Evolutionary conservation across 2,888 invertebrate genomes (phyloP).

Genomic region (Mechanitis messenoides): DNA sequence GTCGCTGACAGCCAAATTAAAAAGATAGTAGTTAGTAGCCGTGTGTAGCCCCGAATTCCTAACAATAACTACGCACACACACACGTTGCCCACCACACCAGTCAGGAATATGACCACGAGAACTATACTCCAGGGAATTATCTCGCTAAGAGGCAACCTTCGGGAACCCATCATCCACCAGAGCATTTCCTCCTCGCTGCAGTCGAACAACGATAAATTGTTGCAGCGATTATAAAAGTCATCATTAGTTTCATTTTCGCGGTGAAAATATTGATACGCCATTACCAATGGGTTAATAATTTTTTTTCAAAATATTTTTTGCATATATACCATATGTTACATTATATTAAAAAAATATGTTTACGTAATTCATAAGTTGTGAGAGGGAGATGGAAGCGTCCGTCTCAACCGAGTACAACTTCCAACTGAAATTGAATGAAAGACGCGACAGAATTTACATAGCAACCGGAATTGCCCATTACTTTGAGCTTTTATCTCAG

Average conservation of each 20-base stretch:
- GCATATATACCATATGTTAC: too few relatives aligned
- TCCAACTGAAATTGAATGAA: too few relatives aligned
- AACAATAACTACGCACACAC: constrained; percentile 90
- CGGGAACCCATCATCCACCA: constrained; percentile 79
- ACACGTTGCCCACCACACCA: constrained; percentile 88
- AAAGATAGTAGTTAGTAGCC: constrained; percentile 93
- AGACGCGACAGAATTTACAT: too few relatives aligned
- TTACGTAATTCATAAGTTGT: too few relatives aligned
- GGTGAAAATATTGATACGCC: constrained; percentile 57
- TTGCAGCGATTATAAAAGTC: constrained; percentile 67
- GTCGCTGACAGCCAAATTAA: constrained; percentile 92
- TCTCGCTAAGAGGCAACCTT: constrained; percentile 74
- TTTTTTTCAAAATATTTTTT: too few relatives aligned
- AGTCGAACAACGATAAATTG: constrained; percentile 71
- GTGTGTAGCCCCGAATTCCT: constrained; percentile 88
- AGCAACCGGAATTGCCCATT: too few relatives aligned
- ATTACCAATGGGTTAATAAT: too few relatives aligned
- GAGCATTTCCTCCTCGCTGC: constrained; percentile 78
- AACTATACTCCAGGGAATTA: constrained; percentile 80
- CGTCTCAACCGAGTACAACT: too few relatives aligned
- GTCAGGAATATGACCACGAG: constrained; percentile 88
- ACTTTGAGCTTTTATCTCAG: too few relatives aligned
- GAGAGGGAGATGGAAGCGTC: too few relatives aligned
- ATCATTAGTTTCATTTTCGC: constrained; percentile 58
- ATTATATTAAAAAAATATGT: too few relatives aligned